Base-by-base conservation (phyloP, 2,888 invertebrate species). In the Pharmacophagus antenor region DNA sequence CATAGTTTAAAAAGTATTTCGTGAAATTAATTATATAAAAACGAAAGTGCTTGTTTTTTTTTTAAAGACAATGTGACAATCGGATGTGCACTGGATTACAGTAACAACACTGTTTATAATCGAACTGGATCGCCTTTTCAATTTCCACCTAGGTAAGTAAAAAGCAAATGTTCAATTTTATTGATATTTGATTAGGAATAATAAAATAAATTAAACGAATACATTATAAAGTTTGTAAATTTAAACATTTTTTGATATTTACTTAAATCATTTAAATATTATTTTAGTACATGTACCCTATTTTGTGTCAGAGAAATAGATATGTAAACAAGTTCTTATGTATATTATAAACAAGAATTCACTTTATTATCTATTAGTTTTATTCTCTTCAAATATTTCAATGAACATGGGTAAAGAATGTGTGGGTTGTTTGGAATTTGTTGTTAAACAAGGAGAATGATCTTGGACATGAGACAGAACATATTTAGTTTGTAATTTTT, bases 51-150 rank as follows among this genome's bases (percentile, higher is more conserved):
- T n/a, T n/a, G n/a, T n/a, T n/a, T n/a, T n/a, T n/a, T n/a, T n/a
- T n/a, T n/a, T 17, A 17, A 47, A 15, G 22, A 55, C 27, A 41
- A 54, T 59, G 54, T 59, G 49, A 59, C 8, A 18, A 37, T 20
- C 25, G n/a, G 17, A 47, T 31, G 49, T 59, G 54, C 7, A 49
- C 44, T 59, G 25, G 49, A 49, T 44, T 41, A 52, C 31, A 20
- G 15, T 27, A 50, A 10, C 42, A 8, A 23, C 47, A 48, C 22
- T 27, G 48, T 55, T 56, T 49, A 23, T 55, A 53, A 15, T 52
- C 21, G n/a, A 51, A 23, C 18, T 54, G 54, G 54, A 59, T 49
- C 31, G 15, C 41, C 27, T 51, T 44, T 44, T 18, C 37, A 18
- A 41, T 49, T 23, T 23, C 1, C n/a, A 37, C 7, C 17, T 41